Evolutionary conservation across 2,888 invertebrate genomes (phyloP), one percentile per base, ranked within the genome.

Genomic region (Drosophila yooni): DNA sequence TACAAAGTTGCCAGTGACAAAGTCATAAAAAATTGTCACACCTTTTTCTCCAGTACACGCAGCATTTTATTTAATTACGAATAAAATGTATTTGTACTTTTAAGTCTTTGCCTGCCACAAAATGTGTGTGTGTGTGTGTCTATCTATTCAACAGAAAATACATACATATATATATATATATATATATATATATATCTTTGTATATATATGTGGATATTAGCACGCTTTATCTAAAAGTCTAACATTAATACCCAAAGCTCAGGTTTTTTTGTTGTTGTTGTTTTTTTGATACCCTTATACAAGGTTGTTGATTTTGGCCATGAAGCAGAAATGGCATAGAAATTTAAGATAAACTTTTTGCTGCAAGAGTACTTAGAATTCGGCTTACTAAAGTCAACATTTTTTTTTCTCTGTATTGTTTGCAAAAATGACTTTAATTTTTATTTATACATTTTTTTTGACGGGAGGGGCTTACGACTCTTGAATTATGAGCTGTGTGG

Each of bases 21-120:
- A 88, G 85, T 81, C 87, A 89, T 92, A 91, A 90, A 91, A 83
- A 79, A 80, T 82, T 81, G 87, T 91, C 91, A 89, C 91, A 91
- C 91, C 91, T 91, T 82, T 70, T 63, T n/a, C 38, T 67, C 33
- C 40, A 48, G 54, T 63, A 59, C 70, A 69, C 64, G 66, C 59
- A 76, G 68, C 70, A 76, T 79, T 85, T 86, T 86, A 76, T 87
- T 89, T 88, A 85, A 88, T 85, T 88, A 80, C 83, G 74, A 74
- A 82, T 79, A 80, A 70, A 79, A 79, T 74, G 18, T 69, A 69
- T 74, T 76, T 79, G 74, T 66, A 60, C 61, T 36, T 63, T 56
- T 33, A 64, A 72, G 58, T 56, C 54, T 36, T 54, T 54, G 25
- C 38, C 25, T 43, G 52, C 38, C 25, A 46, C 33, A 51, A 31